Percentiles rank a stretch among this genome's conserved stretches.
phyloP scores from a whole-genome alignment of 2,888 invertebrate species.

The Lutraria lutraria region DNA sequence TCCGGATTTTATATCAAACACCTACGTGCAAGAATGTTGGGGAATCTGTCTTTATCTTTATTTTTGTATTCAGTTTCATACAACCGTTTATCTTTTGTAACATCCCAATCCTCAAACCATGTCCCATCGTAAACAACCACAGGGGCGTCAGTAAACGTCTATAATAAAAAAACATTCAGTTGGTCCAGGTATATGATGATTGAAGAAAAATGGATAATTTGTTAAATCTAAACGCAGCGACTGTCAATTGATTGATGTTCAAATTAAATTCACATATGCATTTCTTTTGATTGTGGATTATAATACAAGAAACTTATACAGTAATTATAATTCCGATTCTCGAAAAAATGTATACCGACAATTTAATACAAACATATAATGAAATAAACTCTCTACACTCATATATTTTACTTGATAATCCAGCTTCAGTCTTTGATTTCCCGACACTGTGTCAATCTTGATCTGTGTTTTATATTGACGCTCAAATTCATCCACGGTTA shows the following conservation, averaged over 20 bases:
- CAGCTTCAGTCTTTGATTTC: background rate
- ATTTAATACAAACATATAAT: no score
- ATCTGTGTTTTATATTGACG: background rate
- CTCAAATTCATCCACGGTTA: conserved; percentile 4
- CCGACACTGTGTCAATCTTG: background rate
- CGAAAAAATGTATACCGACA: no score
- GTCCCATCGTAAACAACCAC: background rate
- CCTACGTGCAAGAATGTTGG: conserved; percentile 35
- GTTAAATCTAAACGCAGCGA: no score
- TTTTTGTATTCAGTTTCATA: background rate
- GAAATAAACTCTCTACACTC: no score
- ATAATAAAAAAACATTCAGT: background rate
- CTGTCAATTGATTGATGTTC: no score
- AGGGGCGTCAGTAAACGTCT: background rate
- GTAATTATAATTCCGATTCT: no score
- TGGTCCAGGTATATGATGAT: no score
- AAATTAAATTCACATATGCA: no score
- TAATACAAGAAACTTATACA: no score
- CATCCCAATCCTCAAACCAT: background rate
- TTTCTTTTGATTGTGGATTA: no score
- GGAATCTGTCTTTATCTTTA: conserved; percentile 31
- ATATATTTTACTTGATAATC: conserved; percentile 10
- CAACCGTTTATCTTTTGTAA: background rate
- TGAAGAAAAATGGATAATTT: no score
- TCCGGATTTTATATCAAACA: no score